phyloP scores from a whole-genome alignment of 2,797 vertebrate species.

The Botia almorhae region DNA sequence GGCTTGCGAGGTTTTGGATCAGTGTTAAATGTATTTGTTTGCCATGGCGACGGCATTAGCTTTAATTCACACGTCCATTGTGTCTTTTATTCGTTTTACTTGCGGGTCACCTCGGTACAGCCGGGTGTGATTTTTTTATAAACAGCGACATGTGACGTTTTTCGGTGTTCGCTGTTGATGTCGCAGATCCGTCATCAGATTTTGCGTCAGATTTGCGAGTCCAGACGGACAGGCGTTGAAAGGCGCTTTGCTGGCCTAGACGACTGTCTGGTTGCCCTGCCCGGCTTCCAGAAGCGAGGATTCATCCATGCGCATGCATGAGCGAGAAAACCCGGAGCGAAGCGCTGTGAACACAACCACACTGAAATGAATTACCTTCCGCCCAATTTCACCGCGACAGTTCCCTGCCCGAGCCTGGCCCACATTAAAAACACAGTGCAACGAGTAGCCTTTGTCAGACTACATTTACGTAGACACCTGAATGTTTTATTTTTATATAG shows the following conservation, averaged over 20 bases:
- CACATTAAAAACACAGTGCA: constrained; percentile 49
- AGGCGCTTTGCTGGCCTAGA: background rate
- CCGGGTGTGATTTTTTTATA: too few species aligned
- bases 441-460: background rate
- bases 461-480: background rate
- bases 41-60: background rate
- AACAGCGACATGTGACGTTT: background rate
- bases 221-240: background rate
- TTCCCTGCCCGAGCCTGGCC: constrained; percentile 56
- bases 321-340: constrained; percentile 16
- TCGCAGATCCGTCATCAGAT: background rate
- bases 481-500: too few species aligned
- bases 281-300: constrained; percentile 9
- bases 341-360: constrained; percentile 27
- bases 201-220: background rate
- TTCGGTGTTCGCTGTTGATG: background rate
- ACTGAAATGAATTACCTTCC: constrained; percentile 50
- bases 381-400: constrained; percentile 48
- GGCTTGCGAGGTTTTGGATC: too few species aligned
- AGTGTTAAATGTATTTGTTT: background rate
- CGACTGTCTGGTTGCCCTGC: constrained; percentile 13
- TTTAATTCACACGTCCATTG: constrained; percentile 17
- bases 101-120: background rate
- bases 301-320: constrained; percentile 34
- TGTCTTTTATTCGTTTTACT: background rate